Evolutionary conservation across 2,797 vertebrate species (phyloP), one percentile per base, ranked within the genome.

Genomic region (Trachurus trachurus): DNA sequence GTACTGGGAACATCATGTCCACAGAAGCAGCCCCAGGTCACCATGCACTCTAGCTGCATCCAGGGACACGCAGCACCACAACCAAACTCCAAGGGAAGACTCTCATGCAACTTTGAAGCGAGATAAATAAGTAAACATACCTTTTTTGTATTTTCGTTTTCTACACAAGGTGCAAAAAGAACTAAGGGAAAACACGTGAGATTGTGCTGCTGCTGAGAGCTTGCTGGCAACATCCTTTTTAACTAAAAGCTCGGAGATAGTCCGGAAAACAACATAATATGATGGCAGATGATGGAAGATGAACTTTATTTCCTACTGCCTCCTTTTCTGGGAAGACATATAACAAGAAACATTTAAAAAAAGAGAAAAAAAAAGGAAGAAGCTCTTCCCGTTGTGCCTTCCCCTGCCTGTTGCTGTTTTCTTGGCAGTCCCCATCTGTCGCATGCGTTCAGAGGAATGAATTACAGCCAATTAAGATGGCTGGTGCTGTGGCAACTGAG

Each of bases 61-160:
- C 72, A 81, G 73, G 54, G 82, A 81, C 73, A 74, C 67, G 56
- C 66, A 58, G 71, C 64, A 78, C 64, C 68, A 64, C 66, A 52
- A 59, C 54, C 79, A 77, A 64, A 82, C 72, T 88, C 84, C 62
- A 69, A 59, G 59, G 54, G 57, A 79, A 61, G 64, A 44, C 21
- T 66, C 87, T 89, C 90, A 90, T 92, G 82, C 90, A 92, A 89
- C 68, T 89, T 91, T 93, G 78, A 90, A 77, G 82, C 26, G 22
- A 63, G 44, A 90, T 94, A 85, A 93, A 95, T 94, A 92, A 93
- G 72, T 93, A 84, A 94, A 84, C 47, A 80, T 17, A 9, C 60
- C n/a, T 65, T 76, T 76, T 83, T 83, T 85, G 54, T 82, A 50
- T 70, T 87, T 88, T 71, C 58, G 77, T 76, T 87, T 84, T 82